A percentile compares a stretch with the other conserved stretches of the same genome.
Conservation (phyloP, 2,888 invertebrate species). For the Microdon myrmicae region DNA sequence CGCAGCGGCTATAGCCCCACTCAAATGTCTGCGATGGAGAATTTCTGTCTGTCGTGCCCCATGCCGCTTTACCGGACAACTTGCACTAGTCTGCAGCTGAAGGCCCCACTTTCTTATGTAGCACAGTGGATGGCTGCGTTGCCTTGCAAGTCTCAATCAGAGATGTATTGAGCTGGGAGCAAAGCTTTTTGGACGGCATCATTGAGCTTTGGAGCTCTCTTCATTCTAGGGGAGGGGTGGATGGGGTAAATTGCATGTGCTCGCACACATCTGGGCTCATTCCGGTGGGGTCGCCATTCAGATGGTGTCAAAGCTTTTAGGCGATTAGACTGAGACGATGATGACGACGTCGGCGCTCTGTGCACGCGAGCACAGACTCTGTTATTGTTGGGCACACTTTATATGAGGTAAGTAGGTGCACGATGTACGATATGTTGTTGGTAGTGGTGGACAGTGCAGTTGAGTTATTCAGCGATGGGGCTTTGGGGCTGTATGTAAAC, state of each 20-base stretch:
- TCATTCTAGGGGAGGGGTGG: constrained; percentile 7
- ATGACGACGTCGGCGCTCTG: constrained; percentile 43
- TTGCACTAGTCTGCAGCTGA: no score
- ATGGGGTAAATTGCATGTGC: constrained; percentile 6
- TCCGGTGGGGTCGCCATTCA: neutral
- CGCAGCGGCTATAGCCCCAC: no score
- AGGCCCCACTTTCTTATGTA: no score
- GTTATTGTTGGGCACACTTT: constrained; percentile 39
- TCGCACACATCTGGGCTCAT: constrained; percentile 2
- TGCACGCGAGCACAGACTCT: constrained; percentile 44
- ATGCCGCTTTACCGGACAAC: no score
- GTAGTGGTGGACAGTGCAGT: neutral
- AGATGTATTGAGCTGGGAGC: constrained; percentile 6
- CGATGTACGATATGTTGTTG: no score
- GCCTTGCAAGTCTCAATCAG: constrained; percentile 17
- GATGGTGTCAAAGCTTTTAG: constrained; percentile 9
- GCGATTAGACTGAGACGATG: constrained; percentile 6
- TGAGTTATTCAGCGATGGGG: neutral
- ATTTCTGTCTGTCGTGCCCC: no score
- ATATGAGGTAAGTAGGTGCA: constrained; percentile 11
- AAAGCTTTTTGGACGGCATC: neutral
- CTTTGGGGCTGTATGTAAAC: constrained; percentile 31
- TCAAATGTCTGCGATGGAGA: no score
- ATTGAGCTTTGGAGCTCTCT: constrained; percentile 11
- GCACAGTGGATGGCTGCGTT: neutral